Evolutionary conservation across 2,797 vertebrate genomes (phyloP).

Genomic region (Propithecus perrieri): DNA sequence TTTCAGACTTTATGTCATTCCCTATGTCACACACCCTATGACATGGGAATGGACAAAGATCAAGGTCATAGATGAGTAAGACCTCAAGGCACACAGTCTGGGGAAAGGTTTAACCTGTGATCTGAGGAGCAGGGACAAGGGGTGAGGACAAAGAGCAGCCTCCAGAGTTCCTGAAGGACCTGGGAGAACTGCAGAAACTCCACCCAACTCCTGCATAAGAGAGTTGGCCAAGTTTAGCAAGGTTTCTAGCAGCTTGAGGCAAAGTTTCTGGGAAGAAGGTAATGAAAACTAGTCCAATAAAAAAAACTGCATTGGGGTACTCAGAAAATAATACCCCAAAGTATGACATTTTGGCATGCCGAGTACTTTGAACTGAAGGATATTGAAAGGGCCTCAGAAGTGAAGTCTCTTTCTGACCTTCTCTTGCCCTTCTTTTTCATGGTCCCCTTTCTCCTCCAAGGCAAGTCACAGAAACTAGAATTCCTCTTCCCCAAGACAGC

Average conservation of each 20-base stretch:
- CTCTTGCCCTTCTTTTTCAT: neutral
- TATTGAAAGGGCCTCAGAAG: neutral
- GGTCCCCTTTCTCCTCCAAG: neutral
- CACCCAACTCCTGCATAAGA: neutral
- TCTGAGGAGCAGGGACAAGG: neutral
- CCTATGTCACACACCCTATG: neutral
- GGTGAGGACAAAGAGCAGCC: neutral
- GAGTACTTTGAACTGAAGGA: neutral
- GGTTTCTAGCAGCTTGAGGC: neutral
- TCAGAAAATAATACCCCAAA: neutral
- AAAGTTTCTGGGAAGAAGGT: neutral
- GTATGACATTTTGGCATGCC: neutral
- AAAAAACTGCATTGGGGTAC: neutral
- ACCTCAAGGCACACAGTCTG: neutral
- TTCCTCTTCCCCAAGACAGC: neutral
- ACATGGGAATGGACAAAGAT: neutral
- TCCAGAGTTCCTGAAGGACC: neutral
- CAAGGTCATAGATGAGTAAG: neutral
- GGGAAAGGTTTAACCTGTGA: slow-evolving; percentile 29
- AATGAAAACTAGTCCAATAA: neutral
- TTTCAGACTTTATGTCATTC: slow-evolving; percentile 31
- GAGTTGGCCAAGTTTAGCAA: neutral
- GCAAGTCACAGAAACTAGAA: neutral
- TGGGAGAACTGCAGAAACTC: neutral
- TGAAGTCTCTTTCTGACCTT: neutral